Evolutionary conservation across 1,140 invertebrate species (phyloP).

Genomic region (Oncopodura yosiiana): DNA sequence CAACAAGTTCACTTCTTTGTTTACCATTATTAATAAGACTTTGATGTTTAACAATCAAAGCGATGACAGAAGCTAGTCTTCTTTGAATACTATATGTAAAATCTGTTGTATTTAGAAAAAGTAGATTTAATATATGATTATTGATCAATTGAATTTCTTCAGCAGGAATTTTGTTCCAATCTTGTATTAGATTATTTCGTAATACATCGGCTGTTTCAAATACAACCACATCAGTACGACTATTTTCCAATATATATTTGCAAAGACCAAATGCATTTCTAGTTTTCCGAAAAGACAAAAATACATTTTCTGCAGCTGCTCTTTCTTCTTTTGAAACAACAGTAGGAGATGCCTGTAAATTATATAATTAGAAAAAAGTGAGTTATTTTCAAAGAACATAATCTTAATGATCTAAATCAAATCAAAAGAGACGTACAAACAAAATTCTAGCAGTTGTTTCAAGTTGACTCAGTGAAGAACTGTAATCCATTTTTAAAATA

Average conservation of each 20-base stretch:
- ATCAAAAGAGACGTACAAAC: conserved; percentile 55
- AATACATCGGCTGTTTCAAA: conserved; percentile 78
- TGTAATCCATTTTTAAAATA: conserved; percentile 14
- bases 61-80: conserved; percentile 22
- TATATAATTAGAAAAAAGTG: no score
- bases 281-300: conserved; percentile 69
- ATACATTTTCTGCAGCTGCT: conserved; percentile 64
- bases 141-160: conserved; percentile 26
- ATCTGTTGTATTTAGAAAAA: not conserved
- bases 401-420: no score
- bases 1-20: conserved; percentile 22
- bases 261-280: conserved; percentile 72
- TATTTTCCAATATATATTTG: conserved; percentile 62
- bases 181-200: conserved; percentile 68
- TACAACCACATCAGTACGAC: conserved; percentile 66
- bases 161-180: conserved; percentile 51
- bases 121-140: conserved; percentile 17
- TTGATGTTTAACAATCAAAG: conserved; percentile 32
- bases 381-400: no score
- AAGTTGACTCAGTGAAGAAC: conserved; percentile 41
- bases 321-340: conserved; percentile 64
- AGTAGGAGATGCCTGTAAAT: conserved; percentile 67
- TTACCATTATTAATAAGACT: conserved; percentile 25
- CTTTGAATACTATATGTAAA: conserved; percentile 28
- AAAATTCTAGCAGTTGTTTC: conserved; percentile 59